These are phyloP conservation scores for Resseliella maxima DNA, from an alignment of 2,888 invertebrate species.

Conservation along the genomic window DNA sequence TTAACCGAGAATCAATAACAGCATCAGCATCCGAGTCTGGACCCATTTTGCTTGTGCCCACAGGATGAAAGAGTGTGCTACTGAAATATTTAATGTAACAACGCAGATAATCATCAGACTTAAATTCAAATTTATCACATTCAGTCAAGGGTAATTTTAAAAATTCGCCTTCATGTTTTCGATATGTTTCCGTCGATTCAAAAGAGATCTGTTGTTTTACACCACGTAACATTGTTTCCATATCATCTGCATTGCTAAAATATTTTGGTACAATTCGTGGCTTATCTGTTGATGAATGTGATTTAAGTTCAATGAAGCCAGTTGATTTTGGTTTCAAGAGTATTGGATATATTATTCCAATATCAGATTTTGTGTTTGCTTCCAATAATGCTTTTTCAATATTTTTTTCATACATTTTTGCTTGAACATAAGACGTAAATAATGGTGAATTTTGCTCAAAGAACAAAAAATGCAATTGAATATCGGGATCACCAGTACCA, in stretches of 20 bases:
- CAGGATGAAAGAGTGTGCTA: slow-evolving; percentile 82
- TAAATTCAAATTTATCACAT: slow-evolving; percentile 72
- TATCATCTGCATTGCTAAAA: slow-evolving; percentile 67
- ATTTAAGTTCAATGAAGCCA: slow-evolving; percentile 50
- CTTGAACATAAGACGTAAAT: slow-evolving; percentile 62
- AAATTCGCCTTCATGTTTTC: slow-evolving; percentile 68
- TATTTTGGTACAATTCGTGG: slow-evolving; percentile 57
- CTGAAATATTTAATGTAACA: slow-evolving; percentile 69
- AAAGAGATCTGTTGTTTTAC: slow-evolving; percentile 63
- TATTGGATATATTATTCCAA: slow-evolving; percentile 60
- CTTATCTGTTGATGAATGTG: not conserved
- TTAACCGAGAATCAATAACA: slow-evolving; percentile 71
- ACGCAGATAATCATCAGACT: slow-evolving; percentile 86
- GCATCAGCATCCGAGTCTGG: slow-evolving; percentile 66
- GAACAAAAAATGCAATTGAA: slow-evolving; percentile 67
- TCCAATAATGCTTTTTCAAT: slow-evolving; percentile 64
- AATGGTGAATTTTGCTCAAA: slow-evolving; percentile 61
- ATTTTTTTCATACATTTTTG: slow-evolving; percentile 63
- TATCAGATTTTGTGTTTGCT: slow-evolving; percentile 64
- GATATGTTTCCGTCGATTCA: slow-evolving; percentile 65
- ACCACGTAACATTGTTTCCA: slow-evolving; percentile 67
- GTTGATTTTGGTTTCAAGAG: slow-evolving; percentile 56
- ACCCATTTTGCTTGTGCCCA: slow-evolving; percentile 75
- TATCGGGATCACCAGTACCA: slow-evolving; percentile 70
- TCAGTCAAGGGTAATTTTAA: slow-evolving; percentile 75